Evolutionary conservation across 1,140 invertebrate species (phyloP).

Genomic region (Calliphora vicina): DNA sequence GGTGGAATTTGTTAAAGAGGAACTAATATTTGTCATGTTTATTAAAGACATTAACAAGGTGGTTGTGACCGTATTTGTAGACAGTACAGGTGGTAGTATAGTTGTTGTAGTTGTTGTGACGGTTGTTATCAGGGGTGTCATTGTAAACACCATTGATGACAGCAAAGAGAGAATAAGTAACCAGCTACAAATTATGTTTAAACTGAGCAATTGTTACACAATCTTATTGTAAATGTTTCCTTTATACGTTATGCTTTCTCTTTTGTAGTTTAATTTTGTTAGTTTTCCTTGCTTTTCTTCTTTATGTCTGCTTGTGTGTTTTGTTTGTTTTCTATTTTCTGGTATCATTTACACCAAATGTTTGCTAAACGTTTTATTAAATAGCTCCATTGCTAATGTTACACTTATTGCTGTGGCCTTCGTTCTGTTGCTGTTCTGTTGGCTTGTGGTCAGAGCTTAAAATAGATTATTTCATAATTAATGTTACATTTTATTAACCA

Average conservation of each 20-base stretch:
- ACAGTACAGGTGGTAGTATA: background rate
- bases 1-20: background rate
- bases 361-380: background rate
- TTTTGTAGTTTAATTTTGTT: no score
- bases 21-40: slow-evolving; percentile 10
- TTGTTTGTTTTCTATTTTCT: background rate
- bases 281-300: background rate
- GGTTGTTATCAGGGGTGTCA: background rate
- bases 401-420: background rate
- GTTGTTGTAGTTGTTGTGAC: background rate
- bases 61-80: background rate
- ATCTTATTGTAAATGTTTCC: background rate
- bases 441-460: background rate
- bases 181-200: background rate
- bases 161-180: background rate
- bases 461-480: background rate
- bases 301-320: background rate
- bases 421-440: background rate
- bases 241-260: background rate
- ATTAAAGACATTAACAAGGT: slow-evolving; percentile 19
- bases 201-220: background rate
- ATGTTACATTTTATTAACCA: no score
- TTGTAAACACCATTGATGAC: background rate
- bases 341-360: background rate
- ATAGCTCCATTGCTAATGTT: background rate